These are phyloP conservation scores for Mormyrus iriodes DNA, from an alignment of 2,113 vertebrate species.

Conservation along the genomic window DNA sequence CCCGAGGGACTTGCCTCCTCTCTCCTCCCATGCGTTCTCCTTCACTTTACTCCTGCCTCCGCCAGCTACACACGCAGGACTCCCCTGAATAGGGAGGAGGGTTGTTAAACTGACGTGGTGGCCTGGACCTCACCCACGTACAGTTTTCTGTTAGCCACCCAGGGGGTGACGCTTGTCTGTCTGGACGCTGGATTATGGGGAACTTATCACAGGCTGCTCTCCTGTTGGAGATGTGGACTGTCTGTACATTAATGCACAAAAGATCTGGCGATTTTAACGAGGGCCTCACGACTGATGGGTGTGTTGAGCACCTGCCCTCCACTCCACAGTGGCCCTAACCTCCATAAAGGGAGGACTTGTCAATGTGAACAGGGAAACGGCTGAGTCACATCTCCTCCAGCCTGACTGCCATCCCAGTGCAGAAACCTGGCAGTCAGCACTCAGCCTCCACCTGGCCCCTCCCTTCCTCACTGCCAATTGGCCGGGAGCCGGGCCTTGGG, in stretches of 20 bases:
- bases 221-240: background rate
- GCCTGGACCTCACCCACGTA: background rate
- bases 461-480: conserved; percentile 22
- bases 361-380: background rate
- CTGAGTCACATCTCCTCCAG: conserved; percentile 4
- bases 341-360: background rate
- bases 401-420: no score
- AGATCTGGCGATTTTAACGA: background rate
- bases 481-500: conserved; percentile 1
- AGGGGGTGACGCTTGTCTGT: background rate
- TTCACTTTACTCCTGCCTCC: background rate
- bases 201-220: background rate
- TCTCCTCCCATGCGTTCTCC: background rate
- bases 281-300: background rate
- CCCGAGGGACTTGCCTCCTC: background rate
- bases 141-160: background rate
- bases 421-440: background rate
- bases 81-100: background rate
- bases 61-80: background rate
- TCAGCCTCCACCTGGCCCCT: background rate
- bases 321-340: background rate
- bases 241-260: background rate
- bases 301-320: background rate
- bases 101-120: background rate
- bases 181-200: background rate